Evolutionary conservation across 2,888 invertebrate species (phyloP).

Genomic region (Tinea pellionella): DNA sequence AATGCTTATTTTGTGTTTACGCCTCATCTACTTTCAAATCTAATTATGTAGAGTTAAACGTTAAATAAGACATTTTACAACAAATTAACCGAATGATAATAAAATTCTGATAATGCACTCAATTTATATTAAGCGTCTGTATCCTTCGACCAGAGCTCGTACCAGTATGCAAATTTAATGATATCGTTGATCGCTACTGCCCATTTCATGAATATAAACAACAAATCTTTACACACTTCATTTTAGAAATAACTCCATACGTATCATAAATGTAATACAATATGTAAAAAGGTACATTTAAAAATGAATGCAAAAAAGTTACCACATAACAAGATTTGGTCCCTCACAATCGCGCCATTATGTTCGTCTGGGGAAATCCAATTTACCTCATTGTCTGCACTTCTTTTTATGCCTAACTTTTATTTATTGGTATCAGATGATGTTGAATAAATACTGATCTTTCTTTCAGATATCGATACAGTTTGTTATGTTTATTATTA

Average conservation of each 20-base stretch:
- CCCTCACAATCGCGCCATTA: slow-evolving; percentile 41
- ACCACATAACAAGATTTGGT: slow-evolving; percentile 36
- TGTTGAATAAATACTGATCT: background rate
- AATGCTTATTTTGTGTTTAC: background rate
- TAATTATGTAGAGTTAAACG: background rate
- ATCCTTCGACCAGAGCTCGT: background rate
- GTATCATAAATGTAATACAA: background rate
- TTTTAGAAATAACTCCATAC: background rate
- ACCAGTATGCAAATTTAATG: background rate
- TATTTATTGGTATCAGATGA: background rate
- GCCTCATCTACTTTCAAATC: background rate
- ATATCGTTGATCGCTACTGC: background rate
- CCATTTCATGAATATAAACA: too few relatives aligned
- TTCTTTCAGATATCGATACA: too few relatives aligned
- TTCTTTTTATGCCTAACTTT: slow-evolving; percentile 9
- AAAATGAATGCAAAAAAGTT: slow-evolving; percentile 20
- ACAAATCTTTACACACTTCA: too few relatives aligned
- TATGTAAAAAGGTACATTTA: background rate
- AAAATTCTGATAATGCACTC: background rate
- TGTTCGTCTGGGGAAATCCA: slow-evolving; percentile 32
- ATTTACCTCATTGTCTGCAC: slow-evolving; percentile 32
- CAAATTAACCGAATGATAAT: background rate
- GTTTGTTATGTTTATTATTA: too few relatives aligned
- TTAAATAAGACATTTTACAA: background rate
- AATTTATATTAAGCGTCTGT: background rate